Evolutionary conservation across 1,140 invertebrate species (phyloP), one percentile per base, ranked within the genome.

Genomic region (Ostrea denselamellosa): DNA sequence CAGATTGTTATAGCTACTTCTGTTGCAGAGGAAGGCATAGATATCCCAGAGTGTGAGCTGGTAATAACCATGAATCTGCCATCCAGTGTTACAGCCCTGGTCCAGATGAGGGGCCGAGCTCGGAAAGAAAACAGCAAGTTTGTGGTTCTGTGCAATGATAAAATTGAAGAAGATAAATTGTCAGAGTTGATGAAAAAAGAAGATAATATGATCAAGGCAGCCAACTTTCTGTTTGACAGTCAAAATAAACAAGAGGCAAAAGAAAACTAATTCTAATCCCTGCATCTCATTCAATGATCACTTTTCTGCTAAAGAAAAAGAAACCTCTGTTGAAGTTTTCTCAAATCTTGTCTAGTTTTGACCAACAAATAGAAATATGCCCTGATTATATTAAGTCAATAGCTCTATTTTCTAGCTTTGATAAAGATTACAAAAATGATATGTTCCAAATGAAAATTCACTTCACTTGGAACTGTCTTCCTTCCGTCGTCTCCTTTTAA

Each of bases 1-100:
- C 91, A 91, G 68, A 90, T 94, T 10, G 85, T 94, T 5, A 91
- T 94, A 25, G 93, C 93, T 3, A 94, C 94, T 0, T 93, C 93
- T 56, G 93, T 94, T 7, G 92, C 92, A 44, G 93, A 94, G 87
- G 94, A 94, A 88, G 94, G 94, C 0, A 89, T 94, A 52, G 94
- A 94, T 87, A 89, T 94, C 68, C 93, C 93, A 14, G 90, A 92
- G 83, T 94, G 93, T 86, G 90, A 94, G 81, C 92, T 93, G 14
- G 93, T 94, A 34, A 90, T 94, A n/a, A 90, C 90, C 56, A 88
- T 94, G 89, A 93, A 94, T 71, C 92, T 93, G 9, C 93, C 93
- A 5, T 91, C 90, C 10, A 93, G 91, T 51, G 91, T 94, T 22
- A 92, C 91, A 25, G 92, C 93, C 8, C 87, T 94, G 10, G 92